A percentile compares a stretch with the other conserved stretches of the same genome.
Evolutionary conservation across 1,140 invertebrate genomes (phyloP).

Genomic region (Caenorhabditis brenneri): DNA sequence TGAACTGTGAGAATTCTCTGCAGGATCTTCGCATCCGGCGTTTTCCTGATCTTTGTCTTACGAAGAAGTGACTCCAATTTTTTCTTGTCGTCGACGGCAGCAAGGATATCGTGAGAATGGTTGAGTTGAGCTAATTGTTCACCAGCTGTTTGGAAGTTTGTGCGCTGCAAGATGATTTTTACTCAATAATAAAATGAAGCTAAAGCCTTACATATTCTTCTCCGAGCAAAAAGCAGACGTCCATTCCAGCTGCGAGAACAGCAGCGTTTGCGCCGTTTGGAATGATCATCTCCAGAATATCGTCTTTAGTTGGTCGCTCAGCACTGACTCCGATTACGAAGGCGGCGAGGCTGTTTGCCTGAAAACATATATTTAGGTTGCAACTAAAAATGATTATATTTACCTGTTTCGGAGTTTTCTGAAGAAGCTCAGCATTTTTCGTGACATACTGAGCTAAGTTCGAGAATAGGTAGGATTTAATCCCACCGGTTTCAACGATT

Average conservation of each 20-base stretch:
- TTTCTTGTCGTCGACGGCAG: neutral
- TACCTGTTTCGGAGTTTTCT: neutral
- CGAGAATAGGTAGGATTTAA: neutral
- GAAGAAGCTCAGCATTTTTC: neutral
- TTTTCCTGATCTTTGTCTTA: neutral
- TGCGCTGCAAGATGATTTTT: neutral
- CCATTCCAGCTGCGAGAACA: neutral
- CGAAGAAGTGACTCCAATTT: neutral
- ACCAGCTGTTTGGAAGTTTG: neutral
- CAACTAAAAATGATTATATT: neutral
- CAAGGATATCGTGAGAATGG: neutral
- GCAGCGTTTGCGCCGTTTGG: neutral
- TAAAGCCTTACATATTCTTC: neutral
- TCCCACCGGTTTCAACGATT: neutral
- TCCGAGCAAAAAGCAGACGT: neutral
- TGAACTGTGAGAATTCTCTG: neutral
- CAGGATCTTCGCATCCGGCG: neutral
- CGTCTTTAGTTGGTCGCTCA: neutral
- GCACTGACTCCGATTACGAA: neutral
- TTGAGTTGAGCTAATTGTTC: neutral
- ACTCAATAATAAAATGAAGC: neutral
- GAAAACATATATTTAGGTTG: neutral
- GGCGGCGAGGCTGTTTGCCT: neutral
- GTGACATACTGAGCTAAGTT: neutral
- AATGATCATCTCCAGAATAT: neutral